Evolutionary conservation across 2,113 vertebrate genomes (phyloP), one percentile per base, ranked within the genome.

Genomic region (Cynoglossus semilaevis): DNA sequence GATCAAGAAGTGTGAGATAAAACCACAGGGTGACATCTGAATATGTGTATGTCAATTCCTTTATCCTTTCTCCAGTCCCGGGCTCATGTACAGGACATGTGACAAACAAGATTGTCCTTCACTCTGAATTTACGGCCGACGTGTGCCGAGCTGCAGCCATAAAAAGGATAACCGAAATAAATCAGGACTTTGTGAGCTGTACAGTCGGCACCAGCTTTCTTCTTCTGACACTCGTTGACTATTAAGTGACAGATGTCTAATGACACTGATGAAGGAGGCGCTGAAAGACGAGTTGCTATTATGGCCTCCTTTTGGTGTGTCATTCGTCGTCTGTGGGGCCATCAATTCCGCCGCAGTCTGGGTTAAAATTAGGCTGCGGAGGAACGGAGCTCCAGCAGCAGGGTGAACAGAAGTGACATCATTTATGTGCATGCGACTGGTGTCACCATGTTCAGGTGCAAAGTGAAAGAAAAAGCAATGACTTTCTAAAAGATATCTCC

Each of bases 291-390:
- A 62, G 56, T 6, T 9, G 15, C 38, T 44, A 22, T 48, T 16
- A 35, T 44, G 5, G 38, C 35, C 18, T 14, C 35, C 22, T 6
- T 4, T 54, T 12, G 55, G 38, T 53, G 37, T 57, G 47, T 38
- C 29, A 56, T 55, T 55, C 16, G 51, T 44, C 12, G 51, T 42
- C 19, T 37, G 42, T 10, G 11, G 38, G 15, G 15, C 38, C 43
- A 56, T 79, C 48, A 51, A 41, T 54, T 59, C 61, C 12, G 22
- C n/a, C 60, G 66, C 29, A 42, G 52, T 29, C 40, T 37, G 51
- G n/a, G 34, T 74, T 29, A 29, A 18, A 62, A 56, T 66, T 70
- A n/a, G 15, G 50, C 43, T 7, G 8, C 3, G n/a, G 35, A 16
- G 53, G 56, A 69, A 57, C 1, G 38, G 22, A 56, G 16, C 46